Base-by-base conservation (phyloP, 2,797 vertebrate species). In the Coregonus ussuriensis region DNA sequence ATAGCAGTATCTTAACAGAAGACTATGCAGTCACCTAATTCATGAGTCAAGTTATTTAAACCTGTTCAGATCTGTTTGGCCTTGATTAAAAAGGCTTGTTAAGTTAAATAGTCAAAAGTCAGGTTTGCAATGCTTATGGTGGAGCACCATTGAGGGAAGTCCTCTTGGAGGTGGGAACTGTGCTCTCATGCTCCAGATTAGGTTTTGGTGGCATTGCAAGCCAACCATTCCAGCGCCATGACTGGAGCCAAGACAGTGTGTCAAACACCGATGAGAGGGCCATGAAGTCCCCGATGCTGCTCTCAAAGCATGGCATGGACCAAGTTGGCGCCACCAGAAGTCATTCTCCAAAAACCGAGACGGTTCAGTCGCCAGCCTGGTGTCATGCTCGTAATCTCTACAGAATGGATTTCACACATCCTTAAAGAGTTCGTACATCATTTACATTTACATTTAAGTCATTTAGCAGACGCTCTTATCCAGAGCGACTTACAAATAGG, bases 121-220 rank as follows among this genome's bases (percentile, higher is more conserved):
- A 98, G 95, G 88, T 86, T 96, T 41, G 41, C 37, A 13, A 66
- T 29, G 25, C 25, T 5, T 67, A 21, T 59, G 4, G 18, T n/a
- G 54, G 37, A 41, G 6, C 7, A 41, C 37, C 1, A 9, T 41
- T 41, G 88, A 89, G 75, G 85, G 82, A 87, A 86, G 81, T 87
- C 81, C 75, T 75, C 51, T 72, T 77, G 56, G 81, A 81, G 80
- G 78, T 79, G 78, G 90, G 92, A 91, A 41, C 37, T 41, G 7
- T 9, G 37, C 37, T 41, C 7, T 41, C 37, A 41, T 41, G 37
- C 37, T 1, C 37, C 6, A 9, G 37, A 37, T 37, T 37, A 37
- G 25, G 25, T 25, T 25, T 25, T 25, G 25, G 25, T 25, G 25
- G 25, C 25, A 25, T 25, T 25, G 25, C 25, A 25, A 25, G 25